phyloP scores from a whole-genome alignment of 2,113 vertebrate genomes.

The Campylomormyrus tamandua region DNA sequence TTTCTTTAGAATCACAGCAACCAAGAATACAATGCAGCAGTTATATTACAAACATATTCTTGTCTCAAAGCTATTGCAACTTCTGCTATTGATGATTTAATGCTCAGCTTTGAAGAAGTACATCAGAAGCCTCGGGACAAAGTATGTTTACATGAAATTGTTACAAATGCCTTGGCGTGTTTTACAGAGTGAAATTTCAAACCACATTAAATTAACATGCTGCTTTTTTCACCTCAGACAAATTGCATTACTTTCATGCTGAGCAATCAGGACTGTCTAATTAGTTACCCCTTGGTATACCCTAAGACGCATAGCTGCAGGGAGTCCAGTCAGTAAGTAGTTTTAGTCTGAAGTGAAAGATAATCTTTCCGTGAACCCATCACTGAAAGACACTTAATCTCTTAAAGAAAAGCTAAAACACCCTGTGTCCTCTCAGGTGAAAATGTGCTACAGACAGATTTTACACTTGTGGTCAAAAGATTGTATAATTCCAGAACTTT shows the following conservation, averaged over 20 bases:
- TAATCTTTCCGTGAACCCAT: slow-evolving; percentile 42
- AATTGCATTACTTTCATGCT: slow-evolving; percentile 56
- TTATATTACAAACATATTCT: not conserved
- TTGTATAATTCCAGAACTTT: not conserved
- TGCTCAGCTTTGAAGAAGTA: not conserved
- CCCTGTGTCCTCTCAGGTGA: not conserved
- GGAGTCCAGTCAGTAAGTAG: slow-evolving; percentile 55
- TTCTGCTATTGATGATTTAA: not conserved
- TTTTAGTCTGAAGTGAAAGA: slow-evolving; percentile 52
- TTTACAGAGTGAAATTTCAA: slow-evolving; percentile 57
- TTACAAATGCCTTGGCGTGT: slow-evolving; percentile 30
- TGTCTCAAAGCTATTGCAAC: not conserved
- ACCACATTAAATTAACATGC: slow-evolving; percentile 48
- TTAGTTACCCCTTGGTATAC: slow-evolving; percentile 64
- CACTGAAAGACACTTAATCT: slow-evolving; percentile 10
- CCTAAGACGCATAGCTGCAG: slow-evolving; percentile 46
- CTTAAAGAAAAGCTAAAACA: not conserved
- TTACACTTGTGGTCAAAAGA: slow-evolving; percentile 47
- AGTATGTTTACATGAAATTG: not conserved
- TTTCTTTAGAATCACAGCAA: not conserved
- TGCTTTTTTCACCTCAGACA: slow-evolving; percentile 56
- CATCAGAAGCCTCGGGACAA: not conserved
- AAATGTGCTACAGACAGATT: not conserved
- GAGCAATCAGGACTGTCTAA: slow-evolving; percentile 53
- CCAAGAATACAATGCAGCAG: not conserved